A percentile compares a stretch with the other conserved stretches of the same genome.
Conservation (phyloP, 2,888 invertebrate species). For the Megaustenia siamemsis region DNA sequence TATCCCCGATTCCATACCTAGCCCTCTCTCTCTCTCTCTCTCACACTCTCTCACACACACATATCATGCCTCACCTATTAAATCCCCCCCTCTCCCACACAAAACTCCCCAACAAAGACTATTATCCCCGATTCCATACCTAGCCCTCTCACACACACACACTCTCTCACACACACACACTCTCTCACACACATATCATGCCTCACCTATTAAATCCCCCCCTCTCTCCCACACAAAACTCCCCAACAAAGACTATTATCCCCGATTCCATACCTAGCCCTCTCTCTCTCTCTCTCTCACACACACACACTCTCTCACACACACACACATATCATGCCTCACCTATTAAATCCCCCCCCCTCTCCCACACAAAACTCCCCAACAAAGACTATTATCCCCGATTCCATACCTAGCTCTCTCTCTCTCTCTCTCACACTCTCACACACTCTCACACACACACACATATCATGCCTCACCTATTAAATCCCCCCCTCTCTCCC, state of each 20-base stretch:
- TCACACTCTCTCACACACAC: neutral
- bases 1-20: too few species aligned
- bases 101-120: too few species aligned
- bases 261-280: neutral
- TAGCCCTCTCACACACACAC: neutral
- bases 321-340: too few species aligned
- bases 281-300: too few species aligned
- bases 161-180: neutral
- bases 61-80: neutral
- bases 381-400: too few species aligned
- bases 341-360: too few species aligned
- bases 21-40: neutral
- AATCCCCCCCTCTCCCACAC: neutral
- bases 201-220: neutral
- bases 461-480: too few species aligned
- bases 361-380: too few species aligned
- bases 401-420: neutral
- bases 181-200: neutral
- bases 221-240: too few species aligned
- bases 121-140: too few species aligned
- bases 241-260: too few species aligned
- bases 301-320: too few species aligned
- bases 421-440: neutral
- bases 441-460: neutral
- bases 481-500: neutral